These are phyloP conservation scores for Piprites chloris DNA, from an alignment of 2,113 vertebrate genomes.

Conservation along the genomic window DNA sequence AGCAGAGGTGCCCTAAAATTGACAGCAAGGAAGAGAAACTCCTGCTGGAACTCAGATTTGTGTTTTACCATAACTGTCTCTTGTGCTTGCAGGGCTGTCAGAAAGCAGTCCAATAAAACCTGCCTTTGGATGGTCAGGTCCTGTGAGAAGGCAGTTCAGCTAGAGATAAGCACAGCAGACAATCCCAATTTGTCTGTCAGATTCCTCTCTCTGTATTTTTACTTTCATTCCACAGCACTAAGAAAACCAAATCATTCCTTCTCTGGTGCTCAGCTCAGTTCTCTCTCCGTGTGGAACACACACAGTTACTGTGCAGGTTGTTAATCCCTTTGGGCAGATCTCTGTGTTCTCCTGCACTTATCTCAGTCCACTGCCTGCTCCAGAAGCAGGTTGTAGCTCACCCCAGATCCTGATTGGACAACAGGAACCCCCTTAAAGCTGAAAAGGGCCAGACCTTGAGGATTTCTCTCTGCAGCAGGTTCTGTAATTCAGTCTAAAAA, in stretches of 20 bases:
- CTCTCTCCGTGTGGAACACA: not conserved
- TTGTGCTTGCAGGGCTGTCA: not conserved
- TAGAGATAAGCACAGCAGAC: not conserved
- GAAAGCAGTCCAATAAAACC: not conserved
- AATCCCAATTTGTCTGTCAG: not conserved
- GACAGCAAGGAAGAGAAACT: not conserved
- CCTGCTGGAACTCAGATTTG: not conserved
- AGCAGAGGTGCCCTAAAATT: rapidly evolving
- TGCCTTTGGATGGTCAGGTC: not conserved
- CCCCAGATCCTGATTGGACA: not conserved
- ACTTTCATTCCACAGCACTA: not conserved
- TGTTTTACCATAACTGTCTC: not conserved
- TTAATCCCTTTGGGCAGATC: not conserved
- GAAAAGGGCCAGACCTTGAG: not conserved
- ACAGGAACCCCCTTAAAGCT: not conserved
- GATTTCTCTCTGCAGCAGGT: not conserved
- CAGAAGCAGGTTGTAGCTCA: not conserved
- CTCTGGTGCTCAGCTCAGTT: not conserved
- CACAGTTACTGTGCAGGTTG: not conserved
- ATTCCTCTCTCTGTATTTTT: not conserved
- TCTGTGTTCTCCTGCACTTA: not conserved
- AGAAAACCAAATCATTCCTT: not conserved
- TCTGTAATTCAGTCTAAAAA: not conserved
- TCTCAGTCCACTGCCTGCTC: not conserved
- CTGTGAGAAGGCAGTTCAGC: not conserved